These are phyloP conservation scores for Poicephalus meyeri DNA, from an alignment of 2,113 vertebrate species.

Conservation along the genomic window DNA sequence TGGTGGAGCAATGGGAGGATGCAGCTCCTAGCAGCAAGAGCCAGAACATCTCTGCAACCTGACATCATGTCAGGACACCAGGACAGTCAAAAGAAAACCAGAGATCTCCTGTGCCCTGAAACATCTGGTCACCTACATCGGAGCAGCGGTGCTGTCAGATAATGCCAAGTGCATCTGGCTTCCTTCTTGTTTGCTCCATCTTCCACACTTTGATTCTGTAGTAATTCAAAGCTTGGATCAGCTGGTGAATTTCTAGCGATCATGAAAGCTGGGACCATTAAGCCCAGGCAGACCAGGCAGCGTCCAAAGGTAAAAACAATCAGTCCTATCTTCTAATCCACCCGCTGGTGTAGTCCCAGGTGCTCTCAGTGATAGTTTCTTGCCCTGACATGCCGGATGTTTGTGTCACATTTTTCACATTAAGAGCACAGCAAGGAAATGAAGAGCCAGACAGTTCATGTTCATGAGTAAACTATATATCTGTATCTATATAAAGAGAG, in stretches of 20 bases:
- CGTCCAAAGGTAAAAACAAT: not conserved
- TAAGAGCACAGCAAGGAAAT: not conserved
- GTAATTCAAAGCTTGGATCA: not conserved
- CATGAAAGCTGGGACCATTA: not conserved
- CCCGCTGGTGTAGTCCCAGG: not conserved
- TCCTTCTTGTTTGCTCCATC: not conserved
- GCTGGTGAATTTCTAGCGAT: not conserved
- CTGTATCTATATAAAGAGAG: not conserved
- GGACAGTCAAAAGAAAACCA: not conserved
- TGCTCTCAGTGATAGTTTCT: not conserved
- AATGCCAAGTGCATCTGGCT: not conserved
- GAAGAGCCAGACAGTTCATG: not conserved
- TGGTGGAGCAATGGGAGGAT: conserved; percentile 38
- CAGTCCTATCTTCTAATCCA: not conserved
- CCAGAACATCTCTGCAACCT: conserved; percentile 13
- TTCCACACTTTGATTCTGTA: not conserved
- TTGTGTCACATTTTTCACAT: not conserved
- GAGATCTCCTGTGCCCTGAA: not conserved
- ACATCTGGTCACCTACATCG: conserved; percentile 34
- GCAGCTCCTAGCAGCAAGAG: conserved; percentile 40
- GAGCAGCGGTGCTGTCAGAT: not conserved
- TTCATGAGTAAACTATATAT: not conserved
- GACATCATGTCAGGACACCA: not conserved
- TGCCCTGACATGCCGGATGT: not conserved
- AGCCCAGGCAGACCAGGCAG: not conserved